Conservation (phyloP, 2,113 vertebrate species). For the Paramormyrops kingsleyae region DNA sequence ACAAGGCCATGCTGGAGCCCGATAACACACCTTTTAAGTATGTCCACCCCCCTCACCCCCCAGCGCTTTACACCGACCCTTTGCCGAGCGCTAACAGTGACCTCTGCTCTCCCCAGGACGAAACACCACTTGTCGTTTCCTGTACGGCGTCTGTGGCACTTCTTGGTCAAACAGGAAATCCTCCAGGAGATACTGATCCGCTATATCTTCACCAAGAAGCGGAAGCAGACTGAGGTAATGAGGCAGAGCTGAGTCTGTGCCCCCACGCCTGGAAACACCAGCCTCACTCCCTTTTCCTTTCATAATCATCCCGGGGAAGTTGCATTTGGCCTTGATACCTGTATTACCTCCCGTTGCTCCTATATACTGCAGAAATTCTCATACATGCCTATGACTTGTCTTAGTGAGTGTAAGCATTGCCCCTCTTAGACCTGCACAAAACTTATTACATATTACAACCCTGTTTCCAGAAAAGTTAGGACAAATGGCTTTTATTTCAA, state of each 20-base stretch:
- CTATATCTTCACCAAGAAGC: constrained; percentile 97
- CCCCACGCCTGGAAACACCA: neutral
- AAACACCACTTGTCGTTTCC: constrained; percentile 86
- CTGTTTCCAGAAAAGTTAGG: too few relatives aligned
- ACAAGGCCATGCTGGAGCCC: constrained; percentile 95
- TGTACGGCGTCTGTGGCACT: constrained; percentile 90
- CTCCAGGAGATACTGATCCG: constrained; percentile 92
- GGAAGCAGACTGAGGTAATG: constrained; percentile 94
- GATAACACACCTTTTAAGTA: constrained; percentile 98
- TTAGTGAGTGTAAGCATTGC: neutral
- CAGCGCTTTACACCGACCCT: neutral
- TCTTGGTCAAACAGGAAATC: constrained; percentile 91
- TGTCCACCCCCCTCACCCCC: neutral
- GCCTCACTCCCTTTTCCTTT: neutral
- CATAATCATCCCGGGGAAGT: neutral
- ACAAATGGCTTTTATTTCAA: neutral
- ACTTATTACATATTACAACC: neutral
- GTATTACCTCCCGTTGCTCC: neutral
- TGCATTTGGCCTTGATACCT: neutral
- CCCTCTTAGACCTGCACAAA: neutral
- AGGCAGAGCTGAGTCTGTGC: neutral
- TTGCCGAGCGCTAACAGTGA: neutral
- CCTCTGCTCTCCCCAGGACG: constrained; percentile 58
- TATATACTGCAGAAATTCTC: neutral
- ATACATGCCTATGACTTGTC: neutral